Base-by-base conservation (phyloP, 2,797 vertebrate genomes). In the Lycodopsis pacificus region DNA sequence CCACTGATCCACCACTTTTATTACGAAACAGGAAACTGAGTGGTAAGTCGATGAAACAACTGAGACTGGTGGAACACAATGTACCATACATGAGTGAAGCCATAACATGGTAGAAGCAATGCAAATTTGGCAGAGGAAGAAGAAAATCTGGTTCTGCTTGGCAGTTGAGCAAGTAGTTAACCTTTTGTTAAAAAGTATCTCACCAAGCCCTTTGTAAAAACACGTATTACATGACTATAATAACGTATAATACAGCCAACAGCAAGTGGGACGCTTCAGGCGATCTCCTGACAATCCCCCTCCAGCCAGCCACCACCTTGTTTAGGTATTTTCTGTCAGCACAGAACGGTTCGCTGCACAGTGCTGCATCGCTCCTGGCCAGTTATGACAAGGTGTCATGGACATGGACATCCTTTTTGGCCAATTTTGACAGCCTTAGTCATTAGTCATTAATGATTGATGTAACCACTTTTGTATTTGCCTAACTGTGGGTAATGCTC, bases 71-170 rank as follows among this genome's bases (percentile, higher is more conserved):
- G 30, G 72, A 79, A 83, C 67, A 85, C 7, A 61, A 53, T 64
- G 56, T 71, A 51, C 62, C 36, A 38, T 75, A 51, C 32, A 62
- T 4, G 14, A 62, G 15, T 3, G 3, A 3, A 27, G 14, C 4
- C 20, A 38, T 71, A 71, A 15, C 57, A 17, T 22, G 57, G 30
- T 80, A 71, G 10, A 53, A 38, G 25, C 9, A 12, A 62, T 14
- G 9, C 2, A 6, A 13, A 19, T 77, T 84, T 93, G 89, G 86
- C 89, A 87, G 42, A 46, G 73, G 76, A 90, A 91, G 87, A 81
- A 62, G 89, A 92, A 89, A 89, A 86, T 88, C 91, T 79, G 82
- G 91, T 92, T 93, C 65, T 74, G 51, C 76, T 32, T 68, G 64
- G 32, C 22, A 53, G 10, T 22, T 25, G 12, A 69, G 32, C 6